Evolutionary conservation across 1,140 invertebrate genomes (phyloP), one percentile per base, ranked within the genome.

Genomic region (Drosophila subobscura): DNA sequence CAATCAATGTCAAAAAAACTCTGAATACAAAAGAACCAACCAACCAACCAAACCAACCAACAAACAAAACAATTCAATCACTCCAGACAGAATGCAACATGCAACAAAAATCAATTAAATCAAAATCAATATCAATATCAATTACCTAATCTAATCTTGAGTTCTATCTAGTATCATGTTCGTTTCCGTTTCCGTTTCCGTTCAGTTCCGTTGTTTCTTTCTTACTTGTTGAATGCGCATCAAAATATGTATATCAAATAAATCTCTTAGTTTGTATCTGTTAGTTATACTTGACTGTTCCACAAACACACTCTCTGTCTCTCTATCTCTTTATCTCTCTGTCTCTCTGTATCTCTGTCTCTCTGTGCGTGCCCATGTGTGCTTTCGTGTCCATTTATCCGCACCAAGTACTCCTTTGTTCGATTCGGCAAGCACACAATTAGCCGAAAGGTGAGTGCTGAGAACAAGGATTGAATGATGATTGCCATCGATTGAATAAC

Each of bases 21-120:
- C 72, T 76, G 63, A 76, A 76, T 68, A 78, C 71, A 63, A 73
- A 79, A 74, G 59, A 74, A 73, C 29, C 58, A 57, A 74, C 25
- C 72, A 73, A 71, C 37, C 63, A 70, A 71, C 44, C 47, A 61
- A 71, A 47, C 16, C 47, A 23, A 41, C 42, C 56, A 49, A 63
- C 53, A 47, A 47, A 25, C 8, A 46, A n/a, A 46, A 46, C 44
- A 46, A 46, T 10, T 20, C n/a, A 46, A 46, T 70, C 66, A 70
- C 66, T 52, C 44, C 47, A 68, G 66, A 70, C 51, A 70, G 66
- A 70, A 70, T 70, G 66, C 66, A 60, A 60, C 57, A 60, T 60
- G 57, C 57, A 70, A 70, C 64, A 47, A 70, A 72, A 29, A 52
- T 52, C 16, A 33, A 72, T 73, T 70, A 20, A 47, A 68, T 68